These are phyloP conservation scores for Takifugu flavidus DNA, from an alignment of 2,113 vertebrate species.

Conservation along the genomic window DNA sequence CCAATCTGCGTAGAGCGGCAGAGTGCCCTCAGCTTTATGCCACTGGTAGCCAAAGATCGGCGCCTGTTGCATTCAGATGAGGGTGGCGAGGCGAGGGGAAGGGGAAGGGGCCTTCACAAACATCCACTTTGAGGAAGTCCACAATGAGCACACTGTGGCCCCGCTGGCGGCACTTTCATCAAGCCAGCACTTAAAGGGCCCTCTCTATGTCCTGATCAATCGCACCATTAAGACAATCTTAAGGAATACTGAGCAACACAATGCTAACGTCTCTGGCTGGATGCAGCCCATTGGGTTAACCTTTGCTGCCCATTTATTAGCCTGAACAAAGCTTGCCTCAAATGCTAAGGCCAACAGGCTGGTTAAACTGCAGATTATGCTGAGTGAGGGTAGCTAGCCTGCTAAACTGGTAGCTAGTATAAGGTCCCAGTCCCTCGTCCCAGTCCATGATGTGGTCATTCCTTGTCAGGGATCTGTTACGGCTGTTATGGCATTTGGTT, in stretches of 20 bases:
- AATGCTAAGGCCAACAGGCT: too few relatives aligned
- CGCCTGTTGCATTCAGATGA: slow-evolving; percentile 51
- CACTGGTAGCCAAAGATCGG: slow-evolving; percentile 49
- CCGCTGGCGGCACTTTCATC: slow-evolving; percentile 62
- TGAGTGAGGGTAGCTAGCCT: too few relatives aligned
- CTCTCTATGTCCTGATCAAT: slow-evolving; percentile 69
- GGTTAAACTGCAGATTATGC: too few relatives aligned
- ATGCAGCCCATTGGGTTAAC: slow-evolving; percentile 10
- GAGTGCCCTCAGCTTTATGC: background rate
- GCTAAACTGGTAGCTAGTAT: too few relatives aligned
- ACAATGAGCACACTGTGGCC: slow-evolving; percentile 71
- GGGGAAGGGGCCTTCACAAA: slow-evolving; percentile 65
- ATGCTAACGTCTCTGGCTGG: slow-evolving; percentile 47
- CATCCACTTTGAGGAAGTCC: slow-evolving; percentile 64
- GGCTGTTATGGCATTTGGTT: too few relatives aligned
- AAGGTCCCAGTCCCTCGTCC: too few relatives aligned
- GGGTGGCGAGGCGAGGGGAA: slow-evolving; percentile 53
- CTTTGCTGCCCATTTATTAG: background rate
- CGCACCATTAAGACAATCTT: slow-evolving; percentile 65
- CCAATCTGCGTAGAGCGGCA: background rate
- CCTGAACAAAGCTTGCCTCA: too few relatives aligned
- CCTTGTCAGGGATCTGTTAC: too few relatives aligned
- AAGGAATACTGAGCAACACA: slow-evolving; percentile 57
- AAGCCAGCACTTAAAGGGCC: slow-evolving; percentile 58
- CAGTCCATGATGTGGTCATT: too few relatives aligned